Conservation (phyloP, 2,113 vertebrate species). For the Odocoileus virginianus region DNA sequence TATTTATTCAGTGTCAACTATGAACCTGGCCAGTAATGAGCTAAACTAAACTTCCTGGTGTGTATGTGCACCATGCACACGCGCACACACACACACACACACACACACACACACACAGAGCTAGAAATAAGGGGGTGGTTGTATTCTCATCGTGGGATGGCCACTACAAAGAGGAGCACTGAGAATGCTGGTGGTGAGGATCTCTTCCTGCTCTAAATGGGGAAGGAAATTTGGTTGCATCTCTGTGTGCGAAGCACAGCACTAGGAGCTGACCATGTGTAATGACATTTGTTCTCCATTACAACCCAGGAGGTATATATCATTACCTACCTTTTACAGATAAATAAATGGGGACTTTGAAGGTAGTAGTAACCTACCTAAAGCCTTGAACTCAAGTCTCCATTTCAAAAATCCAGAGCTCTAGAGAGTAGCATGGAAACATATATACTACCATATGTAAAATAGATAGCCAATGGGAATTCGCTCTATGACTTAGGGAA, state of each 20-base stretch:
- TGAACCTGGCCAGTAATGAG: background rate
- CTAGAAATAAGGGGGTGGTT: background rate
- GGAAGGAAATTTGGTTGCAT: background rate
- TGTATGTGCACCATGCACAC: background rate
- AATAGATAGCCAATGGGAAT: background rate
- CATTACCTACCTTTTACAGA: background rate
- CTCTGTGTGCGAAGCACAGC: no score
- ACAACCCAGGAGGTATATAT: background rate
- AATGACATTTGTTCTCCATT: background rate
- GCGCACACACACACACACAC: rapidly evolving
- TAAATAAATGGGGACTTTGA: background rate
- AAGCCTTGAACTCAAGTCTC: background rate
- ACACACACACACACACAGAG: background rate
- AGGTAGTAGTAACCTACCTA: background rate
- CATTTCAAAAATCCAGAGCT: background rate
- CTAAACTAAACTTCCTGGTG: background rate
- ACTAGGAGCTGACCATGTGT: background rate
- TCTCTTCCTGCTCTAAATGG: background rate
- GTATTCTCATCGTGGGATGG: background rate
- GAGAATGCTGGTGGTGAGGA: background rate
- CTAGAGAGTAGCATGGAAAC: background rate
- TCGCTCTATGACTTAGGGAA: background rate
- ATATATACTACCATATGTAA: background rate
- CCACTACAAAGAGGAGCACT: background rate
- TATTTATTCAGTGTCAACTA: slow-evolving; percentile 34